These are phyloP conservation scores for Miniopterus natalensis DNA, from an alignment of 2,113 vertebrate genomes.

Conservation along the genomic window DNA sequence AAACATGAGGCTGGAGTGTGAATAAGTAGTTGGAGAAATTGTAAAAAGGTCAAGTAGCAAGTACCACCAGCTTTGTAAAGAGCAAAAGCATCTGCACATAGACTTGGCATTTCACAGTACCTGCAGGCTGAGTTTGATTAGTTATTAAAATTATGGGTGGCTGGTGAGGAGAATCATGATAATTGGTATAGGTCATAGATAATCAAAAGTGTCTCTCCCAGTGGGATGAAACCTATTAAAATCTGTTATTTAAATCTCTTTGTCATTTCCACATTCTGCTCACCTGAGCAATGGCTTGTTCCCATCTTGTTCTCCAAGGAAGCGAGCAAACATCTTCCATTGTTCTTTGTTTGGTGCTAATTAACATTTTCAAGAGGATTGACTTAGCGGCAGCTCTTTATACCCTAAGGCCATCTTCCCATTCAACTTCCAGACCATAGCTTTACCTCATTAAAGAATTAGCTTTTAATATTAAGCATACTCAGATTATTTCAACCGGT, in stretches of 20 bases:
- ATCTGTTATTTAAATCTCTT: conserved; percentile 94
- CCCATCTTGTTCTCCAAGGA: conserved; percentile 85
- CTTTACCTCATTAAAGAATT: conserved; percentile 81
- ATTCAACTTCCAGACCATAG: conserved; percentile 77
- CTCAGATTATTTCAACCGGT: conserved; percentile 76
- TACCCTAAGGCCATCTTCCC: conserved; percentile 80
- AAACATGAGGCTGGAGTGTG: conserved; percentile 73
- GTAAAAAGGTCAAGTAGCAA: conserved; percentile 84
- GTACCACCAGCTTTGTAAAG: conserved; percentile 76
- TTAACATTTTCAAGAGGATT: conserved; percentile 87
- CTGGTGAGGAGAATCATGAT: conserved; percentile 91
- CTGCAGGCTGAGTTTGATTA: conserved; percentile 94
- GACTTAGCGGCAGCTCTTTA: conserved; percentile 69
- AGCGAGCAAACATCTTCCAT: conserved; percentile 83
- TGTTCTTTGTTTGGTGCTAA: conserved; percentile 88
- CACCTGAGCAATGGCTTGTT: conserved; percentile 85
- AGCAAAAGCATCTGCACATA: conserved; percentile 82
- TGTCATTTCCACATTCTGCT: conserved; percentile 85
- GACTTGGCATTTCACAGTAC: conserved; percentile 88
- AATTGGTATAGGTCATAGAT: conserved; percentile 94
- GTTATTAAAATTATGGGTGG: conserved; percentile 92
- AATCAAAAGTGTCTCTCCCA: conserved; percentile 93
- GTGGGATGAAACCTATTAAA: conserved; percentile 93
- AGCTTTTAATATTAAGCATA: conserved; percentile 77
- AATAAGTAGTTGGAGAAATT: conserved; percentile 70